phyloP scores from a whole-genome alignment of 2,888 invertebrate species.

The Trichogramma evanescens region DNA sequence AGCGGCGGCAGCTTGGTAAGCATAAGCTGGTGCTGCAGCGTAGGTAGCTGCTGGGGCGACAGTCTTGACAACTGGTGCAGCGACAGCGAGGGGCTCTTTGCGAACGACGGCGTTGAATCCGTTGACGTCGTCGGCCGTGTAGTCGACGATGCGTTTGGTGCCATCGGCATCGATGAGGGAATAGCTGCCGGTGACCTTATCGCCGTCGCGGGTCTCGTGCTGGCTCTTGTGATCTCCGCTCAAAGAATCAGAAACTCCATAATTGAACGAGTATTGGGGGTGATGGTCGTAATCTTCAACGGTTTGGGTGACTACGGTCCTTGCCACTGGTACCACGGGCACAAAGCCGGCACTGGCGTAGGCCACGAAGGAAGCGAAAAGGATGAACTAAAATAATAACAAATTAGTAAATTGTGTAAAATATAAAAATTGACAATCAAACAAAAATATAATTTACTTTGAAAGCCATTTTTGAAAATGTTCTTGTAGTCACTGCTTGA shows the following conservation, averaged over 20 bases:
- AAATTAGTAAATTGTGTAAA: not conserved
- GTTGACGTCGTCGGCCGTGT: slow-evolving; percentile 37
- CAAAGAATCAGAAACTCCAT: slow-evolving; percentile 32
- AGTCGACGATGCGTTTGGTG: slow-evolving; percentile 40
- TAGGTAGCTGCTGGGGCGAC: slow-evolving; percentile 18
- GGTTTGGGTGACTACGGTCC: slow-evolving; percentile 23
- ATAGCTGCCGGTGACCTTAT: slow-evolving; percentile 43
- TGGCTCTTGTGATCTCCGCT: slow-evolving; percentile 40
- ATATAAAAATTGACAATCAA: not conserved
- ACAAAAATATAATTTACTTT: not conserved
- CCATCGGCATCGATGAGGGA: slow-evolving; percentile 48
- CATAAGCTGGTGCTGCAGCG: slow-evolving; percentile 18
- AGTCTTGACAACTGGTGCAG: slow-evolving; percentile 26
- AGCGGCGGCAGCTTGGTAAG: slow-evolving; percentile 5
- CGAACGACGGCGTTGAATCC: slow-evolving; percentile 42
- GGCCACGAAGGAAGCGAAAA: slow-evolving; percentile 48
- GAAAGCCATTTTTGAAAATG: not conserved
- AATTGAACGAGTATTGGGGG: slow-evolving; percentile 34
- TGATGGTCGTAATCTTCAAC: slow-evolving; percentile 23
- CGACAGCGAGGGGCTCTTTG: slow-evolving; percentile 34
- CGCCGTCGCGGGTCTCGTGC: slow-evolving; percentile 39
- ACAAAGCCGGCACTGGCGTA: slow-evolving; percentile 50
- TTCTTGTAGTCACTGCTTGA: not conserved
- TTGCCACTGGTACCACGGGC: slow-evolving; percentile 28
- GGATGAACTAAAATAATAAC: slow-evolving; percentile 44